Evolutionary conservation across 2,888 invertebrate species (phyloP), one percentile per base, ranked within the genome.

Genomic region (Coleophora flavipennella): DNA sequence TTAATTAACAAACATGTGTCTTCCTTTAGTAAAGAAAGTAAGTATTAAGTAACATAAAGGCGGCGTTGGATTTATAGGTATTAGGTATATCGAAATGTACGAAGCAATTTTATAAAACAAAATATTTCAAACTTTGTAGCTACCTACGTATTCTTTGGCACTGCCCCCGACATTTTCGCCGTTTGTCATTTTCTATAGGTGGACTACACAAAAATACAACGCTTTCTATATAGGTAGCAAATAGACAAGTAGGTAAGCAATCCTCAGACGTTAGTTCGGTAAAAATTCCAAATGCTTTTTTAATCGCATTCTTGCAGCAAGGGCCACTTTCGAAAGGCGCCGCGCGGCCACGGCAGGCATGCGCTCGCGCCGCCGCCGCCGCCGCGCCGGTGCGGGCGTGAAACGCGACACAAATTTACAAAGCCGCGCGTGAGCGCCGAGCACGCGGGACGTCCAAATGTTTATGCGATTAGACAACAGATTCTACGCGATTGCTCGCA

Each of bases 351-450:
- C 51, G 66, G 46, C 43, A 46, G 37, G 44, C 42, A 42, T 48
- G 53, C 55, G 59, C 60, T 38, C 46, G 56, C 61, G 59, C 59
- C 50, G 57, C 51, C 20, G 20, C 20, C 20, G 20, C 20, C 20
- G 20, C 20, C 20, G 20, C 20, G 3, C 20, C 6, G 20, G 57
- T 52, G 50, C 53, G 44, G 52, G 66, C 73, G 71, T 77, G 74
- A 77, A 75, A 70, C 63, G 62, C 62, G 56, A 63, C 67, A 72
- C 74, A n/a, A n/a, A n/a, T n/a, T n/a, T n/a, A n/a, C n/a, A 75
- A 73, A 67, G 54, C 59, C 49, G 59, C 56, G 53, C 75, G 74
- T 72, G 70, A 61, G 52, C 50, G 32, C 27, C 50, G 50, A 42
- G 53, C 60, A 52, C 59, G 55, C 58, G 52, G 54, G 47, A 59